Conservation (phyloP, 2,113 vertebrate genomes). For the Reinhardtius hippoglossoides region DNA sequence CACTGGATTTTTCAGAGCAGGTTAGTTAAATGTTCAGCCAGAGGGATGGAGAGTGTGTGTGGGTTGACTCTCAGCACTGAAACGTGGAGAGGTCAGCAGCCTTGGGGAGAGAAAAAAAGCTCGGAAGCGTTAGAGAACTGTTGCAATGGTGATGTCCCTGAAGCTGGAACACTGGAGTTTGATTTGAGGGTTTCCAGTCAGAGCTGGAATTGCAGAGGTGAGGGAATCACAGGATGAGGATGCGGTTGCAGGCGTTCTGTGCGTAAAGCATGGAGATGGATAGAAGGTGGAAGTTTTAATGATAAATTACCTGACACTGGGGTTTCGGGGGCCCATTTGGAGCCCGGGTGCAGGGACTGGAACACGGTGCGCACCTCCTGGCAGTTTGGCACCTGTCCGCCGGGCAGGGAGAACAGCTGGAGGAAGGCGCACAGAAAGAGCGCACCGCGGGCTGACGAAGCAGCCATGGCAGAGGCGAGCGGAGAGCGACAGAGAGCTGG, state of each 20-base stretch:
- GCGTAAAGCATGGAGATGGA: conserved; percentile 20
- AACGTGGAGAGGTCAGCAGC: conserved; percentile 28
- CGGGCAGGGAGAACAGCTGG: conserved; percentile 65
- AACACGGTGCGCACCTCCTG: conserved; percentile 83
- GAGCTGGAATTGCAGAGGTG: neutral
- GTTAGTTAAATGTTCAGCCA: conserved; percentile 29
- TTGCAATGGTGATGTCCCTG: neutral
- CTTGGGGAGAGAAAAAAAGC: neutral
- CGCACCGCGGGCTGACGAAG: conserved; percentile 36
- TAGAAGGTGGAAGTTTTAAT: neutral
- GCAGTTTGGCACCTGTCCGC: conserved; percentile 80
- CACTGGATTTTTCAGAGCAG: conserved; percentile 1
- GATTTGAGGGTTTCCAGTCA: neutral
- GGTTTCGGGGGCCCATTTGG: conserved; percentile 83
- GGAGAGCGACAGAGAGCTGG: neutral
- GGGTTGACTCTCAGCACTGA: conserved; percentile 30
- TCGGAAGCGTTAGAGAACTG: neutral
- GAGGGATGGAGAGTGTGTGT: conserved; percentile 35
- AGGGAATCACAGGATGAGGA: neutral
- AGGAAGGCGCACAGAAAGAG: conserved; percentile 73
- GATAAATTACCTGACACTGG: conserved; percentile 82
- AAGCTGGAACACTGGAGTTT: neutral
- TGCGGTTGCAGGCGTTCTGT: neutral
- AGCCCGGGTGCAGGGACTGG: conserved; percentile 81
- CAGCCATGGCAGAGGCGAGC: conserved; percentile 58